A percentile compares a stretch with the other conserved stretches of the same genome.
Conservation (phyloP, 2,888 invertebrate genomes). For the Germaria angustata region DNA sequence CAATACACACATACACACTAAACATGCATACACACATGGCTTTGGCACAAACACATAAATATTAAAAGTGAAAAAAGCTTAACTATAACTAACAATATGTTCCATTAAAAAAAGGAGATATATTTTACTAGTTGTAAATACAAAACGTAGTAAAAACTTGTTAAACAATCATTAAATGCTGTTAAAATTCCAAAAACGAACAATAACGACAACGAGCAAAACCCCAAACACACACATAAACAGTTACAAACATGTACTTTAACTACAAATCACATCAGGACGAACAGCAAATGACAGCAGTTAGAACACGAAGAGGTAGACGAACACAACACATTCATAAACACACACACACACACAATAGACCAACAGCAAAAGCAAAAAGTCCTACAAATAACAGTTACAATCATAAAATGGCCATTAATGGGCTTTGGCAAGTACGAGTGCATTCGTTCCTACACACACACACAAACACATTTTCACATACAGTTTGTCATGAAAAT, state of each 20-base stretch:
- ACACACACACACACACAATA: background rate
- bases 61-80: background rate
- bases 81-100: background rate
- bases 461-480: background rate
- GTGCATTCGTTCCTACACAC: background rate
- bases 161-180: slow-evolving; percentile 67
- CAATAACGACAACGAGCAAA: slow-evolving; percentile 30
- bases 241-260: slow-evolving; percentile 38
- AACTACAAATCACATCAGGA: slow-evolving; percentile 41
- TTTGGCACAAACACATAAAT: background rate
- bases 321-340: background rate
- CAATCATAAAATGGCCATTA: slow-evolving; percentile 54
- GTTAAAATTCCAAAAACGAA: slow-evolving; percentile 65
- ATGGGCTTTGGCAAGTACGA: slow-evolving; percentile 29
- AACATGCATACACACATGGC: background rate
- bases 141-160: slow-evolving; percentile 60
- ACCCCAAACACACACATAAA: slow-evolving; percentile 25
- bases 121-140: slow-evolving; percentile 41
- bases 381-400: slow-evolving; percentile 37
- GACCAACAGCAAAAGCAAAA: background rate
- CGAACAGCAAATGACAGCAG: slow-evolving; percentile 56
- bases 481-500: background rate
- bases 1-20: background rate
- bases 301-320: slow-evolving; percentile 35
- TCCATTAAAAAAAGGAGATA: background rate